Evolutionary conservation across 92 coral and sea anemone species (phyloP).

Genomic region (Zoanthus solanderi): DNA sequence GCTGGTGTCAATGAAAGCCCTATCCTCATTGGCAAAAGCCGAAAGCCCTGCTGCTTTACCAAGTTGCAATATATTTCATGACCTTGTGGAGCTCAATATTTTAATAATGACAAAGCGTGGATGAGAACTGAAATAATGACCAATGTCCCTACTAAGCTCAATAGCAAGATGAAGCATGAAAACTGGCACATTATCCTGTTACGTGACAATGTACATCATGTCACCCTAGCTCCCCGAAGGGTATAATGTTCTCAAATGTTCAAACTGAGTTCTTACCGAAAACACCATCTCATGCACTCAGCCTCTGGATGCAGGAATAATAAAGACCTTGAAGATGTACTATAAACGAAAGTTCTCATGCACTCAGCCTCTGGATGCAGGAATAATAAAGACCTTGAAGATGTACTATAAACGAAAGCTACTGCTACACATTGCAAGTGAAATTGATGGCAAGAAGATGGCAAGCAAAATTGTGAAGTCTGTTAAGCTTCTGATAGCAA

Average conservation of each 20-base stretch:
- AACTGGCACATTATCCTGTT: background rate
- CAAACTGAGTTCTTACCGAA: conserved; percentile 37
- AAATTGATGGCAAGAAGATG: conserved; percentile 40
- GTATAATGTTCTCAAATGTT: conserved; percentile 44
- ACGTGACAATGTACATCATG: background rate
- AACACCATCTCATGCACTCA: conserved; percentile 53
- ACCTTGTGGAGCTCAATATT: conserved; percentile 54
- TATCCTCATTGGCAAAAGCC: background rate
- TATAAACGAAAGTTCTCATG: conserved; percentile 37
- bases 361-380: conserved; percentile 57
- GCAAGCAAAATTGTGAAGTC: conserved; percentile 48
- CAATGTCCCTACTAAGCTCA: conserved; percentile 12
- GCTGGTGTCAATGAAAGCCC: background rate
- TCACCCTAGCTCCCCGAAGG: conserved; percentile 11
- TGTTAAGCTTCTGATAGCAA: conserved; percentile 52
- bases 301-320: conserved; percentile 57
- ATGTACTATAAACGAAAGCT: conserved; percentile 29
- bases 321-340: conserved; percentile 48
- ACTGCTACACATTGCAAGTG: conserved; percentile 26
- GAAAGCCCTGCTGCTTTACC: conserved; percentile 44
- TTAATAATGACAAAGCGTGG: conserved; percentile 56
- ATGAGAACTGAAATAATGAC: conserved; percentile 47
- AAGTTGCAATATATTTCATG: conserved; percentile 32
- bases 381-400: conserved; percentile 51
- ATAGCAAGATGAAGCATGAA: conserved; percentile 36